Evolutionary conservation across 2,888 invertebrate genomes (phyloP), one percentile per base, ranked within the genome.

Genomic region (Operophtera brumata): DNA sequence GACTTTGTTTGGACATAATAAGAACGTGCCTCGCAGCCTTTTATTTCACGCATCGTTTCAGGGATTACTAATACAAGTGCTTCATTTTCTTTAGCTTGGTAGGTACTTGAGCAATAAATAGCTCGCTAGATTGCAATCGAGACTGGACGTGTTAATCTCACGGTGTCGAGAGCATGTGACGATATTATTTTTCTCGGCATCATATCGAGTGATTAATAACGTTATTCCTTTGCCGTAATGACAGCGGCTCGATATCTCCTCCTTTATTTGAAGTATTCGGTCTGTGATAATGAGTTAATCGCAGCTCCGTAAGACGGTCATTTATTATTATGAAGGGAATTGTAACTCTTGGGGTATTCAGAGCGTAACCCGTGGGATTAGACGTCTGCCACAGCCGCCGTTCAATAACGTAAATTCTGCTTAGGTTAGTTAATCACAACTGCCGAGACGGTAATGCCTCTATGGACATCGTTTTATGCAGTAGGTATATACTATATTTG

Each of bases 151-250:
- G 85, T 86, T 88, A 88, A 87, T 89, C 86, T 83, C 80, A 76
- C 78, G 73, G 77, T 84, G 88, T 87, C 88, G 77, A 69, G 77
- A 84, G 73, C 88, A 88, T 83, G 82, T 86, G 88, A 86, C 86
- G 86, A 81, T 85, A 85, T 84, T 87, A 86, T 86, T 88, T 85
- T 85, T 81, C 83, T 70, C 78, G 67, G 79, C 77, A 82, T 84
- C 82, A 81, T 82, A 84, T 85, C 75, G 69, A 76, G 77, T 86
- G 86, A 89, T 89, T 88, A 89, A 88, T 89, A 88, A 84, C 83
- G 76, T 78, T 79, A 80, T 84, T 85, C 77, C 77, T 77, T 82
- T 77, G 69, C 73, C 73, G 69, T 81, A 82, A 82, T 80, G 80
- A 78, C 82, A 77, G 70, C 73, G 64, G 66, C 70, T 75, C 77